Evolutionary conservation across 2,113 vertebrate species (phyloP).

Genomic region (Osmerus mordax): DNA sequence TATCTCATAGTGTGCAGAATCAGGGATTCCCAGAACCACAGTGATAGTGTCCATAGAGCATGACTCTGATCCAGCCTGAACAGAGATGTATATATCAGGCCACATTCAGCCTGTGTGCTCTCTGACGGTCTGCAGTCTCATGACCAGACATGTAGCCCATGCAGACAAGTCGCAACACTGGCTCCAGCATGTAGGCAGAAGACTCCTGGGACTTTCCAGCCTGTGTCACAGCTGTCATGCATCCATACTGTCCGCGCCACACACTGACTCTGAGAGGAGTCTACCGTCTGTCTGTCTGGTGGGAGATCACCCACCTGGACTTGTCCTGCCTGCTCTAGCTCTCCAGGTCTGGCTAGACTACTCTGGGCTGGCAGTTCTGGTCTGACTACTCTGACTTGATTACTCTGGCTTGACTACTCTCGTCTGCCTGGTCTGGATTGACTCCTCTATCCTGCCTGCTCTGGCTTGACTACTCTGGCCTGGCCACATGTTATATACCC

Average conservation of each 20-base stretch:
- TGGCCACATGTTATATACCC: no score
- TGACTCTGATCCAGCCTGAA: no score
- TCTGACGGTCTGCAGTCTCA: constrained; percentile 6
- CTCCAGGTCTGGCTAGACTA: no score
- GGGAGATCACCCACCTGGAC: constrained; percentile 4
- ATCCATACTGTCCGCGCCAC: constrained; percentile 19
- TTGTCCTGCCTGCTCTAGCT: neutral
- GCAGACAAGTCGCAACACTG: constrained; percentile 44
- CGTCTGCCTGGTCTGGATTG: no score
- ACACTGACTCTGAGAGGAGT: constrained; percentile 31
- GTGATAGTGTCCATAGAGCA: no score
- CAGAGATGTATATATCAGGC: no score
- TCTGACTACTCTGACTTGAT: no score
- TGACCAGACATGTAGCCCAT: constrained; percentile 18
- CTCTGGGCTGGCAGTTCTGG: neutral
- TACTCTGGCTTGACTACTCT: no score
- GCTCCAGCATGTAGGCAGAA: constrained; percentile 39
- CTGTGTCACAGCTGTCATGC: neutral
- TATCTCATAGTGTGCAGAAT: neutral
- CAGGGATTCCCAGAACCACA: no score
- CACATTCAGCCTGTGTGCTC: no score
- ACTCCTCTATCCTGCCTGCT: no score
- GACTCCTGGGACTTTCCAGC: constrained; percentile 50
- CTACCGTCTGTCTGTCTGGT: neutral
- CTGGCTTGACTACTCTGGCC: no score